These are phyloP conservation scores for Catocala fraxini DNA, from an alignment of 2,888 invertebrate species.

Conservation along the genomic window DNA sequence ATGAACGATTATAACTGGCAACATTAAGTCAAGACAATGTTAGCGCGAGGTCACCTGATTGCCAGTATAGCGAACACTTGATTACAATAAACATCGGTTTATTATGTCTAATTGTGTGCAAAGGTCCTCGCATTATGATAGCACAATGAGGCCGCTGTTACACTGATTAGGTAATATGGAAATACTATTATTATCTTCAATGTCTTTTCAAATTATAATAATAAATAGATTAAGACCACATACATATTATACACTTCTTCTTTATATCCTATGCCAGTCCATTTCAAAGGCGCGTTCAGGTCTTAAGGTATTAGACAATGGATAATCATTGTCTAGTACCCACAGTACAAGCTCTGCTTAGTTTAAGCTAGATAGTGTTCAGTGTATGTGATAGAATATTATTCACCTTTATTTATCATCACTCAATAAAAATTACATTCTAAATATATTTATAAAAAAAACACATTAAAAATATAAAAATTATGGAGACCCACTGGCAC, in stretches of 20 bases:
- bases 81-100: conserved; percentile 32
- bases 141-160: conserved; percentile 27
- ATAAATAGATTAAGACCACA: not conserved
- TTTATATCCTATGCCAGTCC: too few species aligned
- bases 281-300: too few species aligned
- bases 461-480: too few species aligned
- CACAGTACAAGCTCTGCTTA: too few species aligned
- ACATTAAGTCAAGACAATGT: conserved; percentile 4
- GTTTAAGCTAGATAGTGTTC: too few species aligned
- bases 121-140: conserved; percentile 41
- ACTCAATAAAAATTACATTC: too few species aligned
- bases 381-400: too few species aligned
- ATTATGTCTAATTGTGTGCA: conserved; percentile 46
- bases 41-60: conserved; percentile 41
- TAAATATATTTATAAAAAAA: too few species aligned
- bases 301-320: too few species aligned
- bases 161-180: conserved; percentile 21
- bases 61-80: conserved; percentile 13
- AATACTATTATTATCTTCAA: conserved; percentile 15
- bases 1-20: not conserved
- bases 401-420: too few species aligned
- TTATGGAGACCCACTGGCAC: too few species aligned
- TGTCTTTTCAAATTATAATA: not conserved
- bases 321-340: too few species aligned
- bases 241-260: not conserved